Percentiles rank a stretch among this genome's conserved stretches.
Evolutionary conservation across 2,113 vertebrate genomes (phyloP).

Genomic region (Aptenodytes forsteri): DNA sequence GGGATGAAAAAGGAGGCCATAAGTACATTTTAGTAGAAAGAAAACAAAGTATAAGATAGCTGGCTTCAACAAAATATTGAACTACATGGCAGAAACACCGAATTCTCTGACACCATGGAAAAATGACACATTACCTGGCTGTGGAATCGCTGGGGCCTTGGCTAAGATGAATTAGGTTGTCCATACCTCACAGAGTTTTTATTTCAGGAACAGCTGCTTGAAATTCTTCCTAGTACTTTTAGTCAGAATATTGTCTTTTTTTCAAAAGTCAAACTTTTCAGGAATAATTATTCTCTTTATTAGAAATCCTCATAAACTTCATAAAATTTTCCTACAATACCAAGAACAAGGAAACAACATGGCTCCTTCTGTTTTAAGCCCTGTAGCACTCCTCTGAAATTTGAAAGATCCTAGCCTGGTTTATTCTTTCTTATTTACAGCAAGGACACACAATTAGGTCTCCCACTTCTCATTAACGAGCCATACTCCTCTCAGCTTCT

Average conservation of each 20-base stretch:
- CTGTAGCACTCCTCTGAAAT: neutral
- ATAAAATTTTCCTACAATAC: neutral
- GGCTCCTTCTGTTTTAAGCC: neutral
- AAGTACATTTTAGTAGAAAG: neutral
- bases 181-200: neutral
- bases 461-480: neutral
- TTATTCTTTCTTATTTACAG: neutral
- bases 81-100: neutral
- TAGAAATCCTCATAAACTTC: neutral
- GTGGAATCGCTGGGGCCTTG: neutral
- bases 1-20: neutral
- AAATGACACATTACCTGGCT: slow-evolving; percentile 46
- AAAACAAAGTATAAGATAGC: neutral
- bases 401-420: neutral
- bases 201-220: slow-evolving; percentile 11
- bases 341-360: neutral
- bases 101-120: neutral
- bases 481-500: neutral
- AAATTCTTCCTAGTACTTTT: slow-evolving; percentile 1
- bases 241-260: neutral
- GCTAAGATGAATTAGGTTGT: slow-evolving; percentile 25
- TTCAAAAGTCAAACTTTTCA: neutral
- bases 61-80: neutral
- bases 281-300: neutral
- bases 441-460: neutral